These are phyloP conservation scores for Typhlichthys subterraneus DNA, from an alignment of 2,797 vertebrate genomes.

Conservation along the genomic window DNA sequence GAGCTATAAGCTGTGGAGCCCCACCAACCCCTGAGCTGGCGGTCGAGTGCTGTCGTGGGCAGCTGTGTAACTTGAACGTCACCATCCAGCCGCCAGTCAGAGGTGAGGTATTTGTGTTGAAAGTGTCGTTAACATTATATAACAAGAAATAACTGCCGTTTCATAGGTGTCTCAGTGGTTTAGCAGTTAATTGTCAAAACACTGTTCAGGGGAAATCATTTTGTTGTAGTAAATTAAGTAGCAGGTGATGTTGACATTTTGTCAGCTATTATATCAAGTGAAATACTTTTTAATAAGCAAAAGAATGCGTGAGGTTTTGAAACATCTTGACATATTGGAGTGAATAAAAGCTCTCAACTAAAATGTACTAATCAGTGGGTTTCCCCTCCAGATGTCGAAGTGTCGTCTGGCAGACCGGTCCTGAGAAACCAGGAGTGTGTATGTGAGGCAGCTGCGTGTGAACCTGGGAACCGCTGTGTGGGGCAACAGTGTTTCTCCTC, in stretches of 20 bases:
- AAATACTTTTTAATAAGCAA: neutral
- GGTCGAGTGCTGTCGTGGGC: constrained; percentile 89
- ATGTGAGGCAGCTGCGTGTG: constrained; percentile 87
- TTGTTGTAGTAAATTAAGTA: neutral
- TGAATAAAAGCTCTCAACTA: constrained; percentile 10
- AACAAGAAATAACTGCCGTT: neutral
- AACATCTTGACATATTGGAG: too few relatives aligned
- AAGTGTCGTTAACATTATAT: neutral
- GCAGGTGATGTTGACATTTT: neutral
- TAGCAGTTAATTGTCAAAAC: neutral
- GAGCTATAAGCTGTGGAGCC: constrained; percentile 80
- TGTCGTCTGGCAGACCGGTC: constrained; percentile 73
- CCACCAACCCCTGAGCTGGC: constrained; percentile 80
- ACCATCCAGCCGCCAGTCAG: constrained; percentile 81
- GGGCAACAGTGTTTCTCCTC: constrained; percentile 95
- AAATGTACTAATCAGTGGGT: constrained; percentile 37
- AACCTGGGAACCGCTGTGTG: constrained; percentile 79
- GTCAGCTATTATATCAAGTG: neutral
- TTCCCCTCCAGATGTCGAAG: constrained; percentile 79
- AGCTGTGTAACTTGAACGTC: constrained; percentile 93
- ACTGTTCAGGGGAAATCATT: neutral
- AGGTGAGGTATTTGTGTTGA: constrained; percentile 71
- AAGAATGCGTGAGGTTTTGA: too few relatives aligned
- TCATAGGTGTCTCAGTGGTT: neutral
- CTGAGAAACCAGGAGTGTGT: constrained; percentile 85